phyloP scores from a whole-genome alignment of 2,113 vertebrate species.

The Euleptes europaea region DNA sequence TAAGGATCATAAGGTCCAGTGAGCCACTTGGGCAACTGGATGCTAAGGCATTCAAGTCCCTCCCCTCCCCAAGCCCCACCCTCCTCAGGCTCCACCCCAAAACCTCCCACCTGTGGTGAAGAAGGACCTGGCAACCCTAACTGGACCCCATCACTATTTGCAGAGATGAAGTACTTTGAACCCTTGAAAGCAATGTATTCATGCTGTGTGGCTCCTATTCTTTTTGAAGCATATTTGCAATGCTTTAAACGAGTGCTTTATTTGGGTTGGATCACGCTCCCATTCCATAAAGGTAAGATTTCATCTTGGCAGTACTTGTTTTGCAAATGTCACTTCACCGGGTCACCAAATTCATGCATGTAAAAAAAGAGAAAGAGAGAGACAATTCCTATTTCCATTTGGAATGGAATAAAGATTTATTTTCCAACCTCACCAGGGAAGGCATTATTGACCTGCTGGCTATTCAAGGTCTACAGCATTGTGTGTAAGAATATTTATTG shows the following conservation, averaged over 20 bases:
- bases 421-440: conserved; percentile 68
- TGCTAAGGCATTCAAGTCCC: too few species aligned
- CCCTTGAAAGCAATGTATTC: too few species aligned
- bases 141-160: too few species aligned
- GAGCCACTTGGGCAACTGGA: too few species aligned
- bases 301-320: conserved; percentile 66
- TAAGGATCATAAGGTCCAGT: too few species aligned
- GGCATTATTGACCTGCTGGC: conserved; percentile 74
- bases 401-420: conserved; percentile 80
- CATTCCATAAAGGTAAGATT: conserved; percentile 59
- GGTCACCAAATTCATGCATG: conserved; percentile 72
- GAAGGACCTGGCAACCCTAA: too few species aligned
- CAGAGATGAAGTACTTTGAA: too few species aligned
- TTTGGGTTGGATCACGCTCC: background rate
- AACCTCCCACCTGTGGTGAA: too few species aligned
- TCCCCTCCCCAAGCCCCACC: too few species aligned
- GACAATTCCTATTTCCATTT: conserved; percentile 69
- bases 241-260: background rate
- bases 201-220: too few species aligned
- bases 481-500: conserved; percentile 75
- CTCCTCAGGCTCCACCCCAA: too few species aligned
- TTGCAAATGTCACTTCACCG: conserved; percentile 68
- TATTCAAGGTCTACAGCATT: conserved; percentile 70
- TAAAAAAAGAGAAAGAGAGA: background rate
- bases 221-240: too few species aligned